Evolutionary conservation across 1,140 invertebrate genomes (phyloP).

Genomic region (Reticulitermes speratus): DNA sequence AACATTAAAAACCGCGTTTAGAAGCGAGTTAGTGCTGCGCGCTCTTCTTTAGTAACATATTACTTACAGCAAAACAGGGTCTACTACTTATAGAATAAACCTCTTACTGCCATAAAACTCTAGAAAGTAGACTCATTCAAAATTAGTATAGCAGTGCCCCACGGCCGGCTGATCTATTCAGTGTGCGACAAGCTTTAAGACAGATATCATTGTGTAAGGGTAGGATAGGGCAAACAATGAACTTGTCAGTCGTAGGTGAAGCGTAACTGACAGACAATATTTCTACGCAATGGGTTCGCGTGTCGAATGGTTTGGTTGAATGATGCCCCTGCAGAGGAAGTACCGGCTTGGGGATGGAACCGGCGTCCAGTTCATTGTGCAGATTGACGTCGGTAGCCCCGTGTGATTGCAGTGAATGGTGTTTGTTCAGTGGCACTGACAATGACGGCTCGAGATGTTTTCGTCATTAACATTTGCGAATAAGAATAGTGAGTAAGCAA

Average conservation of each 20-base stretch:
- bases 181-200: background rate
- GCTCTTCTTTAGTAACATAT: no score
- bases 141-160: no score
- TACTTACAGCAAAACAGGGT: no score
- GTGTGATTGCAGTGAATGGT: background rate
- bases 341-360: background rate
- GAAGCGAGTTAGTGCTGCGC: no score
- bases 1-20: no score
- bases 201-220: background rate
- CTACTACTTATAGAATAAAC: no score
- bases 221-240: background rate
- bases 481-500: no score
- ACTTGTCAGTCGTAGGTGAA: background rate
- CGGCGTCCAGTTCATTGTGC: background rate
- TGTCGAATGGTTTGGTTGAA: background rate
- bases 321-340: constrained; percentile 2
- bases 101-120: no score
- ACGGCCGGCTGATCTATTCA: background rate
- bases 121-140: no score
- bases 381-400: background rate
- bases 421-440: no score
- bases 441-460: no score
- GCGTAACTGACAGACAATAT: constrained; percentile 15
- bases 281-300: background rate
- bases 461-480: no score